Base-by-base conservation (phyloP, 2,888 invertebrate species). In the Habroteleia sp. region DNA sequence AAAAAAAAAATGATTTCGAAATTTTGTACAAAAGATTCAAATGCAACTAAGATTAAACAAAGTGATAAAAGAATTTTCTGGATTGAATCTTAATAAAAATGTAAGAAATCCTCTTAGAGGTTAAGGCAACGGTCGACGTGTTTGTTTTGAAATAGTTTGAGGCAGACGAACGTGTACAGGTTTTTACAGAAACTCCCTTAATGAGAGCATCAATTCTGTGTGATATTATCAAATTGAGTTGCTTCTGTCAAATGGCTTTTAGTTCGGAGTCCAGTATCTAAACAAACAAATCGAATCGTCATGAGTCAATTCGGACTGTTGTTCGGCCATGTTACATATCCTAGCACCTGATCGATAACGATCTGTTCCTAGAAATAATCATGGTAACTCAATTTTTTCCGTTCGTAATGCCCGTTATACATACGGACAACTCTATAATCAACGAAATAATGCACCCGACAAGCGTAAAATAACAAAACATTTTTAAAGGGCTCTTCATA, bases 191-290 rank as follows among this genome's bases (percentile, higher is more conserved):
- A 56, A 20, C 27, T 23, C 11, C 17, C 17, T 42, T 56, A 56
- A 56, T 56, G 29, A 42, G 56, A 56, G 56, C 56, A 56, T 33
- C 42, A 13, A 42, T 50, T 50, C 35, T 5, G 13, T 10, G 13
- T 3, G 56, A 56, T 56, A 10, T 56, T 42, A 56, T 56, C 56
- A 10, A 2, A 20, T 17, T 14, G 56, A 56, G 14, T 3, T 13
- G 41, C 31, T 16, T 7, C 8, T 41, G 54, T 54, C 54, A 54
- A 54, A 54, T 29, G n/a, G 54, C 39, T 41, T 29, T 54, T 29
- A 20, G 35, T 5, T 8, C 31, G 10, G 13, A 17, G 48, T 48
- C 33, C 5, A 31, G 20, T 11, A 27, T 27, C 27, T 4, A 27
- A 27, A 27, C 14, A n/a, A 29, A 25, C 14, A 29, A 27, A 25